These are phyloP conservation scores for Thereva nobilitata DNA, from an alignment of 2,888 invertebrate species.

Conservation along the genomic window DNA sequence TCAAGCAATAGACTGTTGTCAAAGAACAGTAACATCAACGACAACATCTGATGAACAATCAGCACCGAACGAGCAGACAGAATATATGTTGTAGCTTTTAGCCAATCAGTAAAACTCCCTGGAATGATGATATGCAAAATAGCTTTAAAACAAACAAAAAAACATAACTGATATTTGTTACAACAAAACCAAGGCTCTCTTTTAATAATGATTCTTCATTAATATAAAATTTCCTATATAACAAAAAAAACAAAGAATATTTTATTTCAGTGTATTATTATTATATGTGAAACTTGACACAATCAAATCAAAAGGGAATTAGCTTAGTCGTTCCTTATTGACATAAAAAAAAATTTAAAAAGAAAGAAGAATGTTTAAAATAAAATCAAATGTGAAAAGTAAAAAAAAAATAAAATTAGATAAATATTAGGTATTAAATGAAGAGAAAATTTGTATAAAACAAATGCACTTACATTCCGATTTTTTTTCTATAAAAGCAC, in stretches of 20 bases:
- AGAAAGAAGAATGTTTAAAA: too few species aligned
- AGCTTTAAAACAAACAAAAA: too few species aligned
- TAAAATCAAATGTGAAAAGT: too few species aligned
- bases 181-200: too few species aligned
- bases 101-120: neutral
- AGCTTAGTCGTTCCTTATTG: neutral
- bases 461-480: conserved; percentile 27
- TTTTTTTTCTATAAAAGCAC: conserved; percentile 21
- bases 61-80: conserved; percentile 44
- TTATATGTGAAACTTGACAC: conserved; percentile 29
- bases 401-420: too few species aligned
- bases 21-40: conserved; percentile 50
- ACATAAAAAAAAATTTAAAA: too few species aligned
- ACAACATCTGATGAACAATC: conserved; percentile 46
- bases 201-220: too few species aligned
- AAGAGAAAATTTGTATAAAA: too few species aligned
- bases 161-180: too few species aligned
- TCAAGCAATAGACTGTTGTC: conserved; percentile 56
- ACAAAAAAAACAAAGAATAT: conserved; percentile 3
- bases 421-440: too few species aligned
- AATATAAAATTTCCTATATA: too few species aligned
- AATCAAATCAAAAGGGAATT: conserved; percentile 40
- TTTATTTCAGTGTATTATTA: conserved; percentile 21
- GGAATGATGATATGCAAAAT: too few species aligned
- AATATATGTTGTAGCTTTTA: conserved; percentile 43